These are phyloP conservation scores for Tolmerus cingulatus DNA, from an alignment of 2,888 invertebrate species.

Conservation along the genomic window DNA sequence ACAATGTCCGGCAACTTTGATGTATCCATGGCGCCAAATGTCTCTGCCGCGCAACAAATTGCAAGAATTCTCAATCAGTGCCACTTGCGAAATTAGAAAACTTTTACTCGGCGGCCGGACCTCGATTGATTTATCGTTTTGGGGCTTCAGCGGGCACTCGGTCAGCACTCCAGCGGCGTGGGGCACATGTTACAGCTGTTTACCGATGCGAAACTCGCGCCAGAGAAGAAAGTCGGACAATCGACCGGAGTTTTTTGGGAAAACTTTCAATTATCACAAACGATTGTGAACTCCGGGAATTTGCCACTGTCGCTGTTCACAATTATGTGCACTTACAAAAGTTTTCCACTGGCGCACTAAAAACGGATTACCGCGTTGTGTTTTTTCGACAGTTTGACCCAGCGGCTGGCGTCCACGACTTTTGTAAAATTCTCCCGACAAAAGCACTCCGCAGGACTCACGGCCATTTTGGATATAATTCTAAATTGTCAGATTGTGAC, in stretches of 20 bases:
- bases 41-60: background rate
- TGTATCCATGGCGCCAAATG: background rate
- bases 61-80: slow-evolving; percentile 10
- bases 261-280: background rate
- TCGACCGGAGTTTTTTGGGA: background rate
- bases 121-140: background rate
- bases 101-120: background rate
- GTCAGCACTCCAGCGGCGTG: background rate
- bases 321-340: background rate
- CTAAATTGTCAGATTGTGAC: slow-evolving; percentile 16
- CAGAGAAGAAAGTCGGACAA: background rate
- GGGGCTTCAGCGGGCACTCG: background rate
- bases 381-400: background rate
- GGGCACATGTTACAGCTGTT: background rate
- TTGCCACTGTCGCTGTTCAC: background rate
- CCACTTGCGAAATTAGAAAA: slow-evolving; percentile 8
- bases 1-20: background rate
- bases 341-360: background rate
- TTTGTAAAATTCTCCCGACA: background rate
- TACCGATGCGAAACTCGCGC: background rate
- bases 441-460: background rate
- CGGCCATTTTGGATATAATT: slow-evolving; percentile 17
- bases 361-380: background rate
- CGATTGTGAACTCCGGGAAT: background rate
- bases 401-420: background rate